These are phyloP conservation scores for Paramacrobiotus metropolitanus DNA, from an alignment of 1,140 invertebrate species.

Conservation along the genomic window DNA sequence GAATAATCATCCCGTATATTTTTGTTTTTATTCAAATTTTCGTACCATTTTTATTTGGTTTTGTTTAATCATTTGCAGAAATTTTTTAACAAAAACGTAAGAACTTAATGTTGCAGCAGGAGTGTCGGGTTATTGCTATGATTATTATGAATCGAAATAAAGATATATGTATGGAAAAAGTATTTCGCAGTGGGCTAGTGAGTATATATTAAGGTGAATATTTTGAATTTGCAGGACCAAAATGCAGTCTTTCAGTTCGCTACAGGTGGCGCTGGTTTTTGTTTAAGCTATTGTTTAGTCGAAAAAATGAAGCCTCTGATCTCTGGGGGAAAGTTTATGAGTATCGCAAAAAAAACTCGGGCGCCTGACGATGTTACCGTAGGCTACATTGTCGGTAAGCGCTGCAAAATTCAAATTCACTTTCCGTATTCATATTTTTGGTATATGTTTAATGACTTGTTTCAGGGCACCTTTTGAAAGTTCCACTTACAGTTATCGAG, in stretches of 20 bases:
- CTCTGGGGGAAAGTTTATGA: conserved; percentile 75
- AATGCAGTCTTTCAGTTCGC: conserved; percentile 82
- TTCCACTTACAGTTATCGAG: conserved; percentile 63
- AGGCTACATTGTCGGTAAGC: conserved; percentile 78
- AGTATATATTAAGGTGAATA: too few species aligned
- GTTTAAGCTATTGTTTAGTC: conserved; percentile 68
- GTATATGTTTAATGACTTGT: too few species aligned
- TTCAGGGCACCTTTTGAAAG: conserved; percentile 61
- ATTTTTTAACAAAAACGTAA: too few species aligned
- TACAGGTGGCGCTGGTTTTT: conserved; percentile 90
- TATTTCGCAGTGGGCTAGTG: too few species aligned
- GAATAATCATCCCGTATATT: too few species aligned
- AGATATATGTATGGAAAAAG: too few species aligned
- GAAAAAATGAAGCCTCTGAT: conserved; percentile 82
- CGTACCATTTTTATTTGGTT: too few species aligned
- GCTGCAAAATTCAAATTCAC: conserved; percentile 1
- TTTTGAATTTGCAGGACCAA: conserved; percentile 61
- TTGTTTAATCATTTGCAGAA: too few species aligned
- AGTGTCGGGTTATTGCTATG: too few species aligned
- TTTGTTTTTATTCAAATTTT: too few species aligned
- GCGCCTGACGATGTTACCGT: conserved; percentile 91
- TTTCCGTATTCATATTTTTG: too few species aligned
- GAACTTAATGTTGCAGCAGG: too few species aligned
- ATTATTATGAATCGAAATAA: conserved; percentile 7
- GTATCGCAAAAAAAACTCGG: conserved; percentile 53